Base-by-base conservation (phyloP, 1,140 invertebrate species). In the Magallana angulata region DNA sequence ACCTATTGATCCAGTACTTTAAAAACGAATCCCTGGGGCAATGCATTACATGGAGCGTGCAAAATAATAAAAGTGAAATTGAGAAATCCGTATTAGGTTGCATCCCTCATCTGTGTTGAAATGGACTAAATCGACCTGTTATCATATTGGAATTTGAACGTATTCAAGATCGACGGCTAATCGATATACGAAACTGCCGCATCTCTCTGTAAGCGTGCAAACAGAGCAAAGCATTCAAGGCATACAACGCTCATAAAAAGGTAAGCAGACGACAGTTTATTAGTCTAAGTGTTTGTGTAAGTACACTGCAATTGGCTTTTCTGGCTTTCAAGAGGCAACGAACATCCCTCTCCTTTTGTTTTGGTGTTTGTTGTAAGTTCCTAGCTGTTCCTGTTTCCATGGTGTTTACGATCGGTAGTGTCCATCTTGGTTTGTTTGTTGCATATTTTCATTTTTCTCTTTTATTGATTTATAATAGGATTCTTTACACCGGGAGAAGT, bases 91-190 rank as follows among this genome's bases (percentile, higher is more conserved):
- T 62, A 16, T 12, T 12, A 18, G 7, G 64, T 76, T 76, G 36
- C 36, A 48, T 48, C 36, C 68, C 11, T 2, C 24, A 36, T 76
- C 68, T 30, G 24, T 30, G 11, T 18, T 76, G 36, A 36, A 76
- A 71, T 30, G 24, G 24, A 76, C 12, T 30, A 0, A 9, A 76
- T 76, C 24, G 68, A 76, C 24, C 68, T 12, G 18, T 76, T 71
- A 30, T 11, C 36, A 76, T 76, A 76, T 76, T 36, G 68, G 68
- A 76, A 76, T 76, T 76, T 76, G 68, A 76, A 76, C 68, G 36
- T 76, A 76, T 48, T 76, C 24, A 30, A 76, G 68, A 76, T 76
- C 24, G 11, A 36, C 24, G 12, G 4, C 8, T 8, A 76, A 76
- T 76, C 68, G 24, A 76, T 76, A 48, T 5, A 76, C 68, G 18